Evolutionary conservation across 2,797 vertebrate species (phyloP), one percentile per base, ranked within the genome.

Genomic region (Perdix hodgsoniae): DNA sequence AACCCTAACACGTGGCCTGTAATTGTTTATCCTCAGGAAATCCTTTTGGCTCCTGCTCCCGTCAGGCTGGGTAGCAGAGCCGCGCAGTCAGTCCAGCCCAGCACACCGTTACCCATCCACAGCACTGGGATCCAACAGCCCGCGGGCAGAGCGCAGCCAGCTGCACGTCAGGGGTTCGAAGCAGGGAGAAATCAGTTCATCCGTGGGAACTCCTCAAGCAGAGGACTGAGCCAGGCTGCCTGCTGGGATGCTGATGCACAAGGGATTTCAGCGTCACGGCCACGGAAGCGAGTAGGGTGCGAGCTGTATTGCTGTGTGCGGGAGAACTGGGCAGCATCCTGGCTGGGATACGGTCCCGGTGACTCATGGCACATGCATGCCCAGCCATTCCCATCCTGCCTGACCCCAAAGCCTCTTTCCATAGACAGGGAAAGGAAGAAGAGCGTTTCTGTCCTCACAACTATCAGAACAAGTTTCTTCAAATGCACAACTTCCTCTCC

Each of bases 21-120:
- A 44, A 44, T 14, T 76, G 59, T 49, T 94, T 93, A 89, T 86
- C 75, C 61, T 6, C 93, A 93, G 93, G 92, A 96, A 95, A 96
- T 95, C 92, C 93, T 94, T 75, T 6, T 73, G 93, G 90, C 77
- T 90, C 8, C 1, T 1, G 15, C 2, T 86, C 16, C 9, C 1
- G 31, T 29, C 0, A 0, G 52, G 35, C 78, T 27, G 80, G 70
- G 61, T 37, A 39, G 42, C 2, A 5, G 2, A 15, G 31, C 69
- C 24, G 39, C 65, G 57, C 35, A 73, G 67, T 40, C 52, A 56
- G 24, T 50, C 37, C 67, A 57, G 45, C 42, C 70, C 26, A 42
- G 49, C 56, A 24, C n/a, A 7, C 15, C 15, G 0, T 54, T 40
- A 64, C 26, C 40, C 75, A 35, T 37, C 49, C 19, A 26, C 49